These are phyloP conservation scores for Ectemnius lituratus DNA, from an alignment of 2,888 invertebrate genomes.

Conservation along the genomic window DNA sequence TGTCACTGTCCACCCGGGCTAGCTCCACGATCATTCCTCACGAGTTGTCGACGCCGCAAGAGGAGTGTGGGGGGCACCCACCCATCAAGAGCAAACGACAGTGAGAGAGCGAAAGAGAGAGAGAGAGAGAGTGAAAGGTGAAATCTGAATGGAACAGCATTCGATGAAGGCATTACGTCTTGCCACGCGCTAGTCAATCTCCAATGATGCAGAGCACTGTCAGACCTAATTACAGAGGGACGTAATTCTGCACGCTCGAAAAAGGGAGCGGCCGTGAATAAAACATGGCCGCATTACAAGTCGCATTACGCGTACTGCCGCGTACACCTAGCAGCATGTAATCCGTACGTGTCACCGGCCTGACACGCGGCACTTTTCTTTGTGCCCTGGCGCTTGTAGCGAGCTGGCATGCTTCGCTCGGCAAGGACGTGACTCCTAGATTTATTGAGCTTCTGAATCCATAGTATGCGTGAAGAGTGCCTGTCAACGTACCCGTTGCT, in stretches of 20 bases:
- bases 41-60: constrained; percentile 54
- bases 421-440: constrained; percentile 22
- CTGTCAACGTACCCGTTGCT: constrained; percentile 25
- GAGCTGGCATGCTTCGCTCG: constrained; percentile 5
- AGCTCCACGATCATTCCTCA: constrained; percentile 64
- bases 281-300: constrained; percentile 65
- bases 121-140: no score
- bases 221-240: constrained; percentile 20
- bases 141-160: no score
- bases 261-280: constrained; percentile 59
- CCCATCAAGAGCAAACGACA: no score
- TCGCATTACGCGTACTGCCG: constrained; percentile 52
- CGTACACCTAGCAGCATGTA: constrained; percentile 49
- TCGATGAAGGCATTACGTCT: no score
- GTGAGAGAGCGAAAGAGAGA: no score
- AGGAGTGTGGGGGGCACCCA: constrained; percentile 3
- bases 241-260: constrained; percentile 40
- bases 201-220: no score
- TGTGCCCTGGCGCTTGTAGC: not conserved
- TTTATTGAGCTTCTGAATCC: constrained; percentile 36
- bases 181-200: no score
- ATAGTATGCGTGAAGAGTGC: constrained; percentile 7
- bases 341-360: constrained; percentile 35
- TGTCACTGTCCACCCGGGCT: constrained; percentile 64
- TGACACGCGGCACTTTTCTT: constrained; percentile 47